These are phyloP conservation scores for Drosophila lacicola DNA, from an alignment of 2,888 invertebrate genomes.

Conservation along the genomic window DNA sequence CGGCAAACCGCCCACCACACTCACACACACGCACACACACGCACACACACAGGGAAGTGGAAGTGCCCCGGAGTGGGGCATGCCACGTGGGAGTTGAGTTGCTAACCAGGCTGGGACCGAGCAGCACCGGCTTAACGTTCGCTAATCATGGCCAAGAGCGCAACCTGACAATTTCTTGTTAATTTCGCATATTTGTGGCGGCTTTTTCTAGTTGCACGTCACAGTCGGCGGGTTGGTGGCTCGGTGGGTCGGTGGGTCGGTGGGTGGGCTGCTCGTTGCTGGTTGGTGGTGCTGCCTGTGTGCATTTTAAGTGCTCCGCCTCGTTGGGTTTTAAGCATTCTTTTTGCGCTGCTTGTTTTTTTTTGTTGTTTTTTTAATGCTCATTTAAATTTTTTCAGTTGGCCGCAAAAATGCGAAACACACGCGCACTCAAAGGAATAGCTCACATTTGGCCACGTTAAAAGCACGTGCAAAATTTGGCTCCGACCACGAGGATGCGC, in stretches of 20 bases:
- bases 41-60: slow-evolving; percentile 3
- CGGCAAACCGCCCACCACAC: slow-evolving; percentile 39
- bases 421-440: slow-evolving; percentile 54
- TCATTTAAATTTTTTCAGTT: slow-evolving; percentile 42
- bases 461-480: slow-evolving; percentile 58
- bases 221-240: not conserved
- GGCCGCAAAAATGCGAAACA: slow-evolving; percentile 45
- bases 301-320: slow-evolving; percentile 23
- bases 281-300: slow-evolving; percentile 6
- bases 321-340: slow-evolving; percentile 28
- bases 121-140: slow-evolving; percentile 11
- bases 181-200: slow-evolving; percentile 43
- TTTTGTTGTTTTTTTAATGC: slow-evolving; percentile 14
- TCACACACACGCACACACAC: slow-evolving; percentile 3
- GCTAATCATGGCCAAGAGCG: slow-evolving; percentile 28
- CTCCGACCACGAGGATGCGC: slow-evolving; percentile 33
- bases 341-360: not conserved
- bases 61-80: not conserved
- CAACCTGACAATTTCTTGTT: slow-evolving; percentile 34
- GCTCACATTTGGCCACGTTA: slow-evolving; percentile 40
- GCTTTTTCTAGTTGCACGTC: slow-evolving; percentile 4
- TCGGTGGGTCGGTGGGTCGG: not conserved
- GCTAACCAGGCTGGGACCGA: slow-evolving; percentile 10
- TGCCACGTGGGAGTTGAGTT: slow-evolving; percentile 18
- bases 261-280: not conserved